phyloP scores from a whole-genome alignment of 2,797 vertebrate species.

The Remorina albescens region DNA sequence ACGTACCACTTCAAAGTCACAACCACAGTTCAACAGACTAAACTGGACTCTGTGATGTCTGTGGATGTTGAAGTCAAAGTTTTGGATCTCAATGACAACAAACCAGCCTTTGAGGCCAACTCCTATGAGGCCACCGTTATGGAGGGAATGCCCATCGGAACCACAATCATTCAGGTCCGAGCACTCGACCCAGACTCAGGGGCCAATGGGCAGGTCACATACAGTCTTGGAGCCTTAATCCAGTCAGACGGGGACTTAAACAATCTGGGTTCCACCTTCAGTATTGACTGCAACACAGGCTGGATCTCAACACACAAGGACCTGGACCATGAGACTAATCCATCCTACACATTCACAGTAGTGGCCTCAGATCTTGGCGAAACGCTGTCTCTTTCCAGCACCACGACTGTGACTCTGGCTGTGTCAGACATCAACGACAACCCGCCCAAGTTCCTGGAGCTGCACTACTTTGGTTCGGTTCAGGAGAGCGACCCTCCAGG shows the following conservation, averaged over 20 bases:
- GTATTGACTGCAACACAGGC: constrained; percentile 93
- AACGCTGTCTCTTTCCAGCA: constrained; percentile 89
- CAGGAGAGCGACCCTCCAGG: constrained; percentile 95
- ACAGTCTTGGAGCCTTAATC: constrained; percentile 85
- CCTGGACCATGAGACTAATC: constrained; percentile 92
- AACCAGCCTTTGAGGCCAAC: constrained; percentile 91
- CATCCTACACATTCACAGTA: constrained; percentile 91
- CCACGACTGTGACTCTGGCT: constrained; percentile 88
- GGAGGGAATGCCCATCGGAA: constrained; percentile 93
- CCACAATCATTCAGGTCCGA: constrained; percentile 91
- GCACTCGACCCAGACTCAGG: constrained; percentile 91
- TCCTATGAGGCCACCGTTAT: constrained; percentile 91
- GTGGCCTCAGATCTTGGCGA: constrained; percentile 95
- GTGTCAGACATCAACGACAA: constrained; percentile 97
- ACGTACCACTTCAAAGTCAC: constrained; percentile 92
- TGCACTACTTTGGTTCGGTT: constrained; percentile 89
- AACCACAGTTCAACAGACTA: constrained; percentile 88
- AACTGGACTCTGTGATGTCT: constrained; percentile 88
- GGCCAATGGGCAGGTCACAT: constrained; percentile 95
- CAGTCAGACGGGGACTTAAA: constrained; percentile 80
- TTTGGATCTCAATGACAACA: constrained; percentile 96
- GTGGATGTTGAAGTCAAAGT: constrained; percentile 94
- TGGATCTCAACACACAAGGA: constrained; percentile 95
- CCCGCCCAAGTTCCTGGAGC: constrained; percentile 90
- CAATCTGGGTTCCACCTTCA: constrained; percentile 85